A percentile compares a stretch with the other conserved stretches of the same genome.
These are phyloP conservation scores for Aphelinus atriplicis DNA, from an alignment of 1,140 invertebrate species.

Conservation along the genomic window DNA sequence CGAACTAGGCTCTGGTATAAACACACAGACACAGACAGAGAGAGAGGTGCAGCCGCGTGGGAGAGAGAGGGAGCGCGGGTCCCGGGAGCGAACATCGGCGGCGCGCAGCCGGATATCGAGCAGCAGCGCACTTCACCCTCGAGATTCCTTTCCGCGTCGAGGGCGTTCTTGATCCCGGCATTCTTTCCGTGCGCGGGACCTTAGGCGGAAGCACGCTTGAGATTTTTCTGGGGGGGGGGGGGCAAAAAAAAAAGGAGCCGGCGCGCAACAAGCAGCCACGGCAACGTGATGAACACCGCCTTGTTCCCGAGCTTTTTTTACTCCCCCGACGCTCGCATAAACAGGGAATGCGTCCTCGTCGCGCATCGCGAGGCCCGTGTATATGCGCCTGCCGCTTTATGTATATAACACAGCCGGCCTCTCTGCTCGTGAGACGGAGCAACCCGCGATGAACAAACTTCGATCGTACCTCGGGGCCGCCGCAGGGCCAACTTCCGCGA, in stretches of 20 bases:
- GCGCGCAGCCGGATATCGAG: too few relatives aligned
- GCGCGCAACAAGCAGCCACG: constrained; percentile 18
- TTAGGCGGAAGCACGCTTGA: constrained; percentile 52
- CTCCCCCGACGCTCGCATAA: background rate
- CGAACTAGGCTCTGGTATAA: too few relatives aligned
- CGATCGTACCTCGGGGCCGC: too few relatives aligned
- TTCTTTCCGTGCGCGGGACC: constrained; percentile 53
- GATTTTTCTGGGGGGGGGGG: constrained; percentile 43
- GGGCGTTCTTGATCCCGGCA: constrained; percentile 54
- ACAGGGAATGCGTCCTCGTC: too few relatives aligned
- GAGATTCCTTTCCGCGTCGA: constrained; percentile 60
- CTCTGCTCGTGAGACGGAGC: too few relatives aligned
- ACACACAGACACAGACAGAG: background rate
- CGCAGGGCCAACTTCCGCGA: too few relatives aligned
- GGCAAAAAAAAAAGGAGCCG: constrained; percentile 27
- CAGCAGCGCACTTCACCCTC: constrained; percentile 50
- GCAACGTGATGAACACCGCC: constrained; percentile 39
- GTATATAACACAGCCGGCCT: too few relatives aligned
- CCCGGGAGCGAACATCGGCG: background rate
- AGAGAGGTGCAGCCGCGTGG: background rate
- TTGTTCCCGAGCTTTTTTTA: constrained; percentile 10
- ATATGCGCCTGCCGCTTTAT: too few relatives aligned
- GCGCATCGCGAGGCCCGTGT: too few relatives aligned
- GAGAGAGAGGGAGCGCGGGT: constrained; percentile 18
- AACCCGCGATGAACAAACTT: too few relatives aligned